Conservation (phyloP, 2,113 vertebrate species). For the Phocoena phocoena region DNA sequence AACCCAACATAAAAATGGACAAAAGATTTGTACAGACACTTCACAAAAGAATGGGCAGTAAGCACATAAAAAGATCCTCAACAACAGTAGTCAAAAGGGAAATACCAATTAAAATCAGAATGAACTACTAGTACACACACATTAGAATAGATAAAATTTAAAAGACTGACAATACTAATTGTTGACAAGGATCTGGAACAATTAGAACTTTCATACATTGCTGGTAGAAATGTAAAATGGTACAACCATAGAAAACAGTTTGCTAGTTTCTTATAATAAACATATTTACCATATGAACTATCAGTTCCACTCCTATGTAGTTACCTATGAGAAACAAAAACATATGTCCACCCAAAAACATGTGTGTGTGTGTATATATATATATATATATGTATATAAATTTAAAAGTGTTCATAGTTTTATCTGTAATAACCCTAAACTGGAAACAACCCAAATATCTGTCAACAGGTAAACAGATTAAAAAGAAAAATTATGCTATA, state of each 20-base stretch:
- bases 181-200: neutral
- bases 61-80: neutral
- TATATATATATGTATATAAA: too few species aligned
- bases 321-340: neutral
- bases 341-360: neutral
- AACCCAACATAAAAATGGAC: neutral
- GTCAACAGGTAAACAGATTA: neutral
- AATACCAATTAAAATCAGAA: neutral
- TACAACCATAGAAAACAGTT: neutral
- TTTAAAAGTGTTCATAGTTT: neutral
- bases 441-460: slow-evolving; percentile 1
- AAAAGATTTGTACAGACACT: neutral
- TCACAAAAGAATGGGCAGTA: neutral
- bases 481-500: neutral
- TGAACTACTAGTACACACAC: neutral
- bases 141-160: neutral
- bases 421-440: neutral
- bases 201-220: neutral
- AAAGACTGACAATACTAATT: neutral
- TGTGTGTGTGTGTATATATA: too few species aligned
- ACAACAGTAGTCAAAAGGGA: neutral
- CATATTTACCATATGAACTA: neutral
- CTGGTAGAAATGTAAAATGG: neutral
- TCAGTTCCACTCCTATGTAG: neutral
- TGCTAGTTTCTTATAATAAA: neutral